These are phyloP conservation scores for Puntigrus tetrazona DNA, from an alignment of 2,113 vertebrate species.

Conservation along the genomic window DNA sequence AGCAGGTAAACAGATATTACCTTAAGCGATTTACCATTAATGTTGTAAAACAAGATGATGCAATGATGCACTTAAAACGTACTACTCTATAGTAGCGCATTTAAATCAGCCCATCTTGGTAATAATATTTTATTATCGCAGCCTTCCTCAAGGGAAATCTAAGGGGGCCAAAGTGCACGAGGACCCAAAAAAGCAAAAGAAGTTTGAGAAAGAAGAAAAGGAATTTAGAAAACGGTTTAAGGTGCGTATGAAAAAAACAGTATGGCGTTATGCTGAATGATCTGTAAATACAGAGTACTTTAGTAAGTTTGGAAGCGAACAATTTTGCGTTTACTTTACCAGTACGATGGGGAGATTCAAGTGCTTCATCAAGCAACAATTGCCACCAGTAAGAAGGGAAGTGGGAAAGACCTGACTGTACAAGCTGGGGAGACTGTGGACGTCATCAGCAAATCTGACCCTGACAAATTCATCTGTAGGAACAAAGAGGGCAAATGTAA, in stretches of 20 bases:
- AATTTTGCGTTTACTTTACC: constrained; percentile 40
- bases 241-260: constrained; percentile 69
- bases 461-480: constrained; percentile 86
- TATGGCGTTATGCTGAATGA: background rate
- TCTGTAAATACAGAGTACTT: background rate
- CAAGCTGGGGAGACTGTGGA: constrained; percentile 85
- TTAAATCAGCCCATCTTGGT: background rate
- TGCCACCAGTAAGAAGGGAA: constrained; percentile 76
- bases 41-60: constrained; percentile 19
- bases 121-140: constrained; percentile 40
- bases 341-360: constrained; percentile 91
- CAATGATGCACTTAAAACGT: background rate
- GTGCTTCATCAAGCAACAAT: constrained; percentile 81
- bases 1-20: constrained; percentile 66
- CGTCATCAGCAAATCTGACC: constrained; percentile 81
- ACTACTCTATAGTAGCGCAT: too few species aligned
- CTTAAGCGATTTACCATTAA: background rate
- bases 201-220: constrained; percentile 88
- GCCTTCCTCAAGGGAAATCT: constrained; percentile 58
- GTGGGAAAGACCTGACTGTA: constrained; percentile 81
- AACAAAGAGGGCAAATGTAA: constrained; percentile 94
- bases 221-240: constrained; percentile 93
- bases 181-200: constrained; percentile 80
- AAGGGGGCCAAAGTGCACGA: constrained; percentile 48
- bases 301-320: background rate